These are phyloP conservation scores for Passer domesticus DNA, from an alignment of 2,113 vertebrate species.

Conservation along the genomic window DNA sequence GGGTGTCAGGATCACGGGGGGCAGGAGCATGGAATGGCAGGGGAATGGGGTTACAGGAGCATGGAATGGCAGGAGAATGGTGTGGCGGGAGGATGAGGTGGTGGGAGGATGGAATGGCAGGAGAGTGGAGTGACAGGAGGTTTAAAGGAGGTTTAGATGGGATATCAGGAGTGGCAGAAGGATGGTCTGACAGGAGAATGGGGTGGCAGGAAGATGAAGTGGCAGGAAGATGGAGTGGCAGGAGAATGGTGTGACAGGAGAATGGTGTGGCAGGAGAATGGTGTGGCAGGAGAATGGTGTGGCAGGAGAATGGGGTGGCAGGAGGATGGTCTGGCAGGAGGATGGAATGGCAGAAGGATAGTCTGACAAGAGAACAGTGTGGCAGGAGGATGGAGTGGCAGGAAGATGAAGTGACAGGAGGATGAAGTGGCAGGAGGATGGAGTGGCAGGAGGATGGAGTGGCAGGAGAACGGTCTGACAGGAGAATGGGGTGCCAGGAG, in stretches of 20 bases:
- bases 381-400: no score
- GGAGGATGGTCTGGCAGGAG: background rate
- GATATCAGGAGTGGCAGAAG: background rate
- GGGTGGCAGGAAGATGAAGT: background rate
- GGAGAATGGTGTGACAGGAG: background rate
- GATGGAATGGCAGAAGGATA: accelerated
- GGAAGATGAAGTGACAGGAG: accelerated
- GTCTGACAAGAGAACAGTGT: background rate
- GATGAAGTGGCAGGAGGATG: background rate
- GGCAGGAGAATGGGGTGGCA: background rate
- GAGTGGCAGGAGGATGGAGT: background rate
- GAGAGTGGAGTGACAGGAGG: accelerated
- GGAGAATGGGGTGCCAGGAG: background rate
- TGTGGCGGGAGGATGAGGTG: accelerated
- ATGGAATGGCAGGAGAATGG: accelerated
- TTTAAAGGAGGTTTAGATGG: no score
- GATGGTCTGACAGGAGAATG: accelerated
- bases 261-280: accelerated
- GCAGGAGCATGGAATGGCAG: accelerated
- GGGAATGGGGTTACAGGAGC: background rate
- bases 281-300: background rate
- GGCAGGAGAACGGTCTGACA: background rate
- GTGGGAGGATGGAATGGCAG: accelerated
- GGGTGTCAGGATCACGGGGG: accelerated
- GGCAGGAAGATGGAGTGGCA: background rate